Evolutionary conservation across 1,140 invertebrate genomes (phyloP).

Genomic region (Trachelipus rathkii): DNA sequence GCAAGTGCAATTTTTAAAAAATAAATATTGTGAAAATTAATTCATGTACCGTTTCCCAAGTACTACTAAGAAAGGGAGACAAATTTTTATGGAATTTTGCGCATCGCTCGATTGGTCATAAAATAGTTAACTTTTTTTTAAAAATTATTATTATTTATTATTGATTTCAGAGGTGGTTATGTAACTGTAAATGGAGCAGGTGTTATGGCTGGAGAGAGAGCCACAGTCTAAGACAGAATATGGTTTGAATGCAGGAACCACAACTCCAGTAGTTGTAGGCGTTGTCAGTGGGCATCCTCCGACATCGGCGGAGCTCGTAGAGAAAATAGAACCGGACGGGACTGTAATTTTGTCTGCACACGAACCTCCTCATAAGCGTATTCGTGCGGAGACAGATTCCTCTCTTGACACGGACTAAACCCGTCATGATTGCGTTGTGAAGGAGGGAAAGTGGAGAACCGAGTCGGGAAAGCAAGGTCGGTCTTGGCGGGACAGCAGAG

Average conservation of each 20-base stretch:
- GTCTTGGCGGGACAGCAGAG: too few relatives aligned
- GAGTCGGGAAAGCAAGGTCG: too few relatives aligned
- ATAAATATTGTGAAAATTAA: too few relatives aligned
- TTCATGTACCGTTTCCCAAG: too few relatives aligned
- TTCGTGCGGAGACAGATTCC: constrained; percentile 31
- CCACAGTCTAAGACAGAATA: too few relatives aligned
- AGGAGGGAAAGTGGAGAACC: neutral
- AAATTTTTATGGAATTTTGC: too few relatives aligned
- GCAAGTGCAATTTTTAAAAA: too few relatives aligned
- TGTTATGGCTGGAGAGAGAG: too few relatives aligned
- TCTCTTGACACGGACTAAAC: constrained; percentile 3
- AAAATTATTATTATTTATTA: too few relatives aligned
- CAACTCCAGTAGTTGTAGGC: constrained; percentile 35
- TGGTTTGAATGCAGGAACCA: constrained; percentile 28
- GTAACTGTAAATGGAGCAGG: constrained; percentile 43
- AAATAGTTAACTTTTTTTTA: too few relatives aligned
- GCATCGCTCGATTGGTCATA: too few relatives aligned
- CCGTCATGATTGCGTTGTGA: neutral
- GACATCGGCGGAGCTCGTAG: constrained; percentile 35
- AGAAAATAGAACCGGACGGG: constrained; percentile 40
- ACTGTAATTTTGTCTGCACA: constrained; percentile 36
- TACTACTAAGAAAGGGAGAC: too few relatives aligned
- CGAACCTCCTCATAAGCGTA: constrained; percentile 33
- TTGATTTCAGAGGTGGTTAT: constrained; percentile 39
- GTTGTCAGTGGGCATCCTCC: constrained; percentile 31